Evolutionary conservation across 2,797 vertebrate genomes (phyloP), one percentile per base, ranked within the genome.

Genomic region (Meriones psammophilus): DNA sequence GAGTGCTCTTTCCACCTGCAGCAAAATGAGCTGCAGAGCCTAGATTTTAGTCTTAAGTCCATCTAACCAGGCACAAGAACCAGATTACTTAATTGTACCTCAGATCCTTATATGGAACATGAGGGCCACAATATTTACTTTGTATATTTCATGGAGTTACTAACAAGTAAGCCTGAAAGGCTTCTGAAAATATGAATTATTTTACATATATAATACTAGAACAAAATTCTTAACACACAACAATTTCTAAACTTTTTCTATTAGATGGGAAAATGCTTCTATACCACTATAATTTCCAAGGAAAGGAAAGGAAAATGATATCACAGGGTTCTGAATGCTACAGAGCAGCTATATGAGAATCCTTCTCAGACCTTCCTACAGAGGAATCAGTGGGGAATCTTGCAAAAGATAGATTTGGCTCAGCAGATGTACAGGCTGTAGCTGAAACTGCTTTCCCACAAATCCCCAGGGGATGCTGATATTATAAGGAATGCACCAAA

Each of bases 221-320:
- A 76, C 69, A 86, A 58, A 84, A 88, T 90, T 86, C 33, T 81
- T 81, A 88, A 56, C 36, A 80, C 4, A 62, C 2, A 81, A 76
- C 64, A 60, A 85, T 33, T 36, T 92, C 15, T 91, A 36, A 56
- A 15, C 20, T 26, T 90, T 42, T 33, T 76, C 54, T 91, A 4
- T 89, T 71, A 56, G 39, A 69, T 56, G 8, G 50, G 54, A 78
- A 71, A 86, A 87, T 28, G 26, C 14, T 42, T 88, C 69, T 54
- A 80, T 68, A 15, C 42, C n/a, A 85, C 28, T 80, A 64, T 93
- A 90, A 76, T 54, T 84, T 87, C 42, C 68, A 8, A n/a, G 91
- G 54, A 17, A 89, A 86, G 15, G 66, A 90, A 91, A n/a, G 78
- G 15, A 76, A 83, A 92, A 71, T 46, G 46, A 14, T 60, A 60